Base-by-base conservation (phyloP, 2,888 invertebrate species). In the Drosophila nigricruria region DNA sequence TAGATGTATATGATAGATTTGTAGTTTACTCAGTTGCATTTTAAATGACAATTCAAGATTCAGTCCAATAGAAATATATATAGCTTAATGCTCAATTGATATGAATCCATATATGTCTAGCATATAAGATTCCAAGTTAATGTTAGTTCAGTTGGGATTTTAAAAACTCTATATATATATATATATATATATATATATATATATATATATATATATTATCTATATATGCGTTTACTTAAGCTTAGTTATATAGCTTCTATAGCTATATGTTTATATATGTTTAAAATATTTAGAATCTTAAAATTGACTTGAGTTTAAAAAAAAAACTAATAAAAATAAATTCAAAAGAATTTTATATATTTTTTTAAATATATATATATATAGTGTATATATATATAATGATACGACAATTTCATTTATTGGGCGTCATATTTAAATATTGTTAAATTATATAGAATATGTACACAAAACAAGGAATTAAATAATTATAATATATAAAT, bases 351-450 rank as follows among this genome's bases (percentile, higher is more conserved):
- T 27, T 14, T 20, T 69, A 71, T 59, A 54, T 16, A 49, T 49
- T 53, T 49, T 30, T 30, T 12, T 10, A 30, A 49, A 38, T 52
- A 16, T 66, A 34, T 57, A 38, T 52, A 12, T 70, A 60, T 63
- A 47, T 38, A n/a, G 16, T 4, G 1, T 40, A n/a, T 32, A 50
- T 70, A 58, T 61, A 32, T 59, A 18, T 63, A 53, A 59, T 53
- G 54, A 65, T 70, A 86, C 71, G 81, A 82, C 83, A 77, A 68
- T 65, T 73, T 83, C 87, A 83, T 88, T 83, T 88, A 86, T 84
- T 83, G 71, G 87, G 73, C 58, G 84, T 79, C 82, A 87, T 63
- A 84, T 84, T 79, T 49, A 49, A 83, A 70, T 83, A 64, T 71
- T 42, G 25, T 75, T 53, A 73, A 88, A 88, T 87, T 52, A 84